Conservation (phyloP, 30 jellyfish, hydroid and myxozoan species). For the Sanderia malayensis region DNA sequence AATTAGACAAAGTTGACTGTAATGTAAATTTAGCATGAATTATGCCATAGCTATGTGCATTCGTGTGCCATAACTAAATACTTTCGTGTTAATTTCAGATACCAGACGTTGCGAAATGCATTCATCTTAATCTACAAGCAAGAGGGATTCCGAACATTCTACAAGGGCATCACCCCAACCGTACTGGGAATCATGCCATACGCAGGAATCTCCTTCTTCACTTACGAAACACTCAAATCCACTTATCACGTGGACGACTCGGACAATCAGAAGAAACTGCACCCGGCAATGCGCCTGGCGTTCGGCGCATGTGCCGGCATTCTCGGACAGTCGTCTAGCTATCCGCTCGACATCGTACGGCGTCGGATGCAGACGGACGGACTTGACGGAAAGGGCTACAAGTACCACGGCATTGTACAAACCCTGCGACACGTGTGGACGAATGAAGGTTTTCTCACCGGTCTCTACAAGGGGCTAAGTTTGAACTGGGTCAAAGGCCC, state of each 20-base stretch:
- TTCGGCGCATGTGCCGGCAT: slow-evolving; percentile 97
- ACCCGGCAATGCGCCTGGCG: slow-evolving; percentile 60
- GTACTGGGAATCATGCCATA: slow-evolving; percentile 92
- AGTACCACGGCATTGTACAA: slow-evolving; percentile 50
- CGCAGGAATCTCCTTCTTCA: slow-evolving; percentile 95
- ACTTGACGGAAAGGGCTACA: slow-evolving; percentile 82
- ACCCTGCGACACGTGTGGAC: slow-evolving; percentile 55
- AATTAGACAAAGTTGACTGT: no score
- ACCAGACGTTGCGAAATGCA: slow-evolving; percentile 69
- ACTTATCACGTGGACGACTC: slow-evolving; percentile 54
- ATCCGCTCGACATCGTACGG: slow-evolving; percentile 95
- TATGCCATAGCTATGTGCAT: no score
- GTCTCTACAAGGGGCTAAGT: slow-evolving; percentile 87
- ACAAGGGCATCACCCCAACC: slow-evolving; percentile 85
- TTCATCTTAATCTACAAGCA: slow-evolving; percentile 57
- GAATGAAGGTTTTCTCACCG: slow-evolving; percentile 78
- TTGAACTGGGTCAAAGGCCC: slow-evolving; percentile 95
- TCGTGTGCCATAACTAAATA: no score
- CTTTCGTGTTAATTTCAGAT: slow-evolving; percentile 21
- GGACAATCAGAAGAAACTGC: no score
- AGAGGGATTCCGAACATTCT: slow-evolving; percentile 87
- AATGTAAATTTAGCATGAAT: no score
- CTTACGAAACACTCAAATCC: slow-evolving; percentile 82
- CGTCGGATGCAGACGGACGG: slow-evolving; percentile 99
- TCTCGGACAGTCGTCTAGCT: slow-evolving; percentile 81